Conservation (phyloP, 2,113 vertebrate species). For the Burhinus bistriatus region DNA sequence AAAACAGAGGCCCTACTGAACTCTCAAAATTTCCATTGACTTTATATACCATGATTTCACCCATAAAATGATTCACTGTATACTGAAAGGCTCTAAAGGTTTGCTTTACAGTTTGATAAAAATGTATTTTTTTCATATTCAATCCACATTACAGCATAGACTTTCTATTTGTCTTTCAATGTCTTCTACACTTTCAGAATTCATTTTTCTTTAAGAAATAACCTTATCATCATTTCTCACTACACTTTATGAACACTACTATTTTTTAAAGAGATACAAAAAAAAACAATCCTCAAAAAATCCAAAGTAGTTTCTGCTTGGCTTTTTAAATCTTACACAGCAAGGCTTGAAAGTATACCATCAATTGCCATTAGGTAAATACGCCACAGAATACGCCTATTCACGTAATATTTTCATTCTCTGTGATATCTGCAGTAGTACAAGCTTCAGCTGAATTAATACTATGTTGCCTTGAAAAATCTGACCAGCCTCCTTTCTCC, state of each 20-base stretch:
- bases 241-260: neutral
- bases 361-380: neutral
- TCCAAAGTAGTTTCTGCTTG: neutral
- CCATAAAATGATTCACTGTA: neutral
- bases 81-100: neutral
- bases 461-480: neutral
- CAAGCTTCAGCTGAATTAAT: neutral
- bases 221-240: neutral
- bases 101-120: neutral
- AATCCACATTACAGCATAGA: neutral
- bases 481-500: neutral
- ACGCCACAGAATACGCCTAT: neutral
- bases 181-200: neutral
- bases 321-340: neutral
- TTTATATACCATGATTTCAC: neutral
- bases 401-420: neutral
- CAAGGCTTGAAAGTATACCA: neutral
- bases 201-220: neutral
- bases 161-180: neutral
- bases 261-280: neutral
- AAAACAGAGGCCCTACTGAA: neutral
- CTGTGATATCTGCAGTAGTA: neutral
- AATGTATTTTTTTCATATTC: neutral
- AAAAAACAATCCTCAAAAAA: neutral
- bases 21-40: neutral